Evolutionary conservation across 2,888 invertebrate genomes (phyloP).

Genomic region (Serripes groenlandicus): DNA sequence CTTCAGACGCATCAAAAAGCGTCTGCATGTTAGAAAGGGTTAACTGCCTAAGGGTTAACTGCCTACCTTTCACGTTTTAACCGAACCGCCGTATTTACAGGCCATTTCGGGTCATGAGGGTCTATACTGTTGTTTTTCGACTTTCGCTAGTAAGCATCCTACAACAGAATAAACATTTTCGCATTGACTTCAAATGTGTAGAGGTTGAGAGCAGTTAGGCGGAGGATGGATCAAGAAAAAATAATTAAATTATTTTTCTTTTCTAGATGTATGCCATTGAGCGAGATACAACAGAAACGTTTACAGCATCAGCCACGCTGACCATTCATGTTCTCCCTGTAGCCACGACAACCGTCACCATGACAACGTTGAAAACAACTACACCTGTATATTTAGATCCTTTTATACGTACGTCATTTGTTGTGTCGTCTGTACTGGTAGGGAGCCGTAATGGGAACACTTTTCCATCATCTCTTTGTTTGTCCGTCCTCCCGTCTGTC

Average conservation of each 20-base stretch:
- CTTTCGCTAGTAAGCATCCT: too few relatives aligned
- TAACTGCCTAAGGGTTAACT: too few relatives aligned
- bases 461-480: too few relatives aligned
- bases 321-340: conserved; percentile 54
- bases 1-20: too few relatives aligned
- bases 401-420: conserved; percentile 53
- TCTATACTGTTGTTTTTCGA: too few relatives aligned
- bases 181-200: not conserved
- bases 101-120: too few relatives aligned
- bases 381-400: conserved; percentile 49
- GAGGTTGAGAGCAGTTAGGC: not conserved
- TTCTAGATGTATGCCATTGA: conserved; percentile 56
- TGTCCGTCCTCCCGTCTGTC: too few relatives aligned
- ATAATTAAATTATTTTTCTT: not conserved
- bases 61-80: too few relatives aligned
- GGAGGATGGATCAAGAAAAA: not conserved
- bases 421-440: not conserved
- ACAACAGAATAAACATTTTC: too few relatives aligned
- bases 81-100: too few relatives aligned
- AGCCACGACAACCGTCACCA: conserved; percentile 53
- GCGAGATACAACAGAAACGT: conserved; percentile 52
- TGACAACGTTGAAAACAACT: conserved; percentile 43
- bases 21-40: too few relatives aligned
- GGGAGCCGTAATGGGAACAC: too few relatives aligned
- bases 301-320: conserved; percentile 46